phyloP scores from a whole-genome alignment of 2,113 vertebrate species.

The Aphelocoma coerulescens region DNA sequence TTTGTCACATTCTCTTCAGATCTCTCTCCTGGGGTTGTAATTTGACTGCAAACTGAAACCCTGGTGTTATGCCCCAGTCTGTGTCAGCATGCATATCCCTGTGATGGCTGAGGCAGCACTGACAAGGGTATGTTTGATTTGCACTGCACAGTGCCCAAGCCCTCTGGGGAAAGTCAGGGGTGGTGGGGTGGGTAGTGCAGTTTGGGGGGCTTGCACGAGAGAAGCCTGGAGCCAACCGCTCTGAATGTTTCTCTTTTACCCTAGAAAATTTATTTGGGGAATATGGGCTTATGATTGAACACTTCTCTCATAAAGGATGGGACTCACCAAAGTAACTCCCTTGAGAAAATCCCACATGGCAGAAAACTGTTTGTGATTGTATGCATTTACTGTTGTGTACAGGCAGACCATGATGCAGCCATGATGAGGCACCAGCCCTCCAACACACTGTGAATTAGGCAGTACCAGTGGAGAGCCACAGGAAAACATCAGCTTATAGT shows the following conservation, averaged over 20 bases:
- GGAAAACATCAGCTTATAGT: not conserved
- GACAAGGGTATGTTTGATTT: not conserved
- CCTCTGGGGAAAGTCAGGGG: not conserved
- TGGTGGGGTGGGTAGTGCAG: not conserved
- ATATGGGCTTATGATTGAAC: not conserved
- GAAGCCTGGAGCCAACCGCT: not conserved
- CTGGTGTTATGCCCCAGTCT: fast-evolving
- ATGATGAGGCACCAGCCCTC: not conserved
- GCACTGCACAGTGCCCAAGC: fast-evolving
- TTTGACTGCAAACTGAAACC: not conserved
- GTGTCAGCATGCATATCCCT: fast-evolving
- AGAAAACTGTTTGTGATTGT: not conserved
- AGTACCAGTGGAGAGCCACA: fast-evolving
- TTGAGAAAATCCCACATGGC: not conserved
- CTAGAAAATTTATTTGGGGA: not conserved
- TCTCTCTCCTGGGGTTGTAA: not conserved
- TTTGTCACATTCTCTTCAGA: not conserved
- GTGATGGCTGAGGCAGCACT: not conserved
- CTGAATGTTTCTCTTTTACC: not conserved
- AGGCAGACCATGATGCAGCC: not conserved
- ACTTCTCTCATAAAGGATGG: not conserved
- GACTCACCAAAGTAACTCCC: not conserved
- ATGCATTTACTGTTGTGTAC: not conserved
- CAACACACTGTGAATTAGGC: not conserved
- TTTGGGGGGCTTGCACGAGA: not conserved